Evolutionary conservation across 2,113 vertebrate genomes (phyloP).

Genomic region (Catagonus wagneri): DNA sequence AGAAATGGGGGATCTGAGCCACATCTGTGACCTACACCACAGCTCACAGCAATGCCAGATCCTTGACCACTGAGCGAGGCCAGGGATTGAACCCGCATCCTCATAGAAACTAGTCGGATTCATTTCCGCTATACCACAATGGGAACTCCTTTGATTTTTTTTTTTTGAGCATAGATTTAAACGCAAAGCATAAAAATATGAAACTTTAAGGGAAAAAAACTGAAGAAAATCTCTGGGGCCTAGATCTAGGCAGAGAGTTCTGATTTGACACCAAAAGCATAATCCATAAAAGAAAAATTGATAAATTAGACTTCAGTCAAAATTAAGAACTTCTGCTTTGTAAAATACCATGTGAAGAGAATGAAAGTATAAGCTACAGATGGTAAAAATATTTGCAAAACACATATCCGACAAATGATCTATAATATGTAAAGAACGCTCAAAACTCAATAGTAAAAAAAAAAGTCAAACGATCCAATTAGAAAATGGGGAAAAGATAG

Average conservation of each 20-base stretch:
- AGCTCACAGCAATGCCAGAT: too few species aligned
- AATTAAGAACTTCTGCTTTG: not conserved
- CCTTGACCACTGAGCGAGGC: too few species aligned
- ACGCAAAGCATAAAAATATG: not conserved
- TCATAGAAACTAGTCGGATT: too few species aligned
- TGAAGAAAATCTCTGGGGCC: not conserved
- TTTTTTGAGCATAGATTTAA: not conserved
- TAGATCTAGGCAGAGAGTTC: not conserved
- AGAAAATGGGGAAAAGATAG: not conserved
- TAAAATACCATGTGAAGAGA: not conserved
- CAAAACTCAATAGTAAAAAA: not conserved
- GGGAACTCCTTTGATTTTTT: too few species aligned
- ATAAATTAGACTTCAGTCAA: not conserved
- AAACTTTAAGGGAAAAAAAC: not conserved
- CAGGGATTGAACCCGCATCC: too few species aligned
- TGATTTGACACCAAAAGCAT: not conserved
- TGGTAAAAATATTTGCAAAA: slow-evolving; percentile 3
- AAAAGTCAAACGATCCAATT: not conserved
- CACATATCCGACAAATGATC: not conserved
- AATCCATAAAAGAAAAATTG: not conserved
- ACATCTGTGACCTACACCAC: too few species aligned
- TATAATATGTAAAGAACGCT: not conserved
- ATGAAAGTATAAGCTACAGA: not conserved
- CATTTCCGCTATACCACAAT: too few species aligned
- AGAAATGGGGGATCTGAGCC: too few species aligned